Conservation (phyloP, 2,113 vertebrate genomes). For the Xyliphius kryptos region DNA sequence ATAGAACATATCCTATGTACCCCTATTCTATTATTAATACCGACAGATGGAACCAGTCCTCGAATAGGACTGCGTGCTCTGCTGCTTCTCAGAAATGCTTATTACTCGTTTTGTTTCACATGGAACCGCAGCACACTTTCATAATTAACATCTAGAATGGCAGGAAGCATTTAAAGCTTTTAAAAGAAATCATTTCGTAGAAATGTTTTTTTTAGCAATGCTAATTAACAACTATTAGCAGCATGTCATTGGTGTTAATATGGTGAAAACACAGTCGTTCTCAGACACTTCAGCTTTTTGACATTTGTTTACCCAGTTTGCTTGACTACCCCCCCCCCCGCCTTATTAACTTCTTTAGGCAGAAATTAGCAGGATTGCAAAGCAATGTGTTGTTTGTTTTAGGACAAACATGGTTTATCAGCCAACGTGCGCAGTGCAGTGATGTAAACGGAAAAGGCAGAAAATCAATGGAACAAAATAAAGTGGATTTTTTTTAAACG, state of each 20-base stretch:
- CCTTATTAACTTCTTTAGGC: slow-evolving; percentile 17
- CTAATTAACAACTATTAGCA: neutral
- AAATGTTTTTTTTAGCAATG: neutral
- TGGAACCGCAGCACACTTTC: slow-evolving; percentile 26
- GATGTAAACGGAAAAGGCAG: slow-evolving; percentile 37
- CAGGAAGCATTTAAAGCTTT: neutral
- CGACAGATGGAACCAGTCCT: slow-evolving; percentile 33
- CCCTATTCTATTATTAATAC: slow-evolving; percentile 26
- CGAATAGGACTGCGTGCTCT: slow-evolving; percentile 38
- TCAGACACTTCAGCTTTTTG: neutral
- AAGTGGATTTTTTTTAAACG: slow-evolving; percentile 32
- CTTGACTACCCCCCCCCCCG: neutral
- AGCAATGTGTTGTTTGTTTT: slow-evolving; percentile 21
- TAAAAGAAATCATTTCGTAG: neutral
- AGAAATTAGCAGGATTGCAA: slow-evolving; percentile 6
- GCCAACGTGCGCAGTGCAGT: slow-evolving; percentile 5
- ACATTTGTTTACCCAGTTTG: neutral
- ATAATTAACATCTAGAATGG: slow-evolving; percentile 32
- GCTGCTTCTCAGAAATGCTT: slow-evolving; percentile 43
- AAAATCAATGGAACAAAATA: slow-evolving; percentile 40
- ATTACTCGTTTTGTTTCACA: slow-evolving; percentile 45
- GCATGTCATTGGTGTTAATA: neutral
- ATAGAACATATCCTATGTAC: slow-evolving; percentile 20
- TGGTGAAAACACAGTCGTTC: neutral
- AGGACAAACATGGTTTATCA: slow-evolving; percentile 26